These are phyloP conservation scores for Drosophila suzukii DNA, from an alignment of 1,140 invertebrate species.

Conservation along the genomic window DNA sequence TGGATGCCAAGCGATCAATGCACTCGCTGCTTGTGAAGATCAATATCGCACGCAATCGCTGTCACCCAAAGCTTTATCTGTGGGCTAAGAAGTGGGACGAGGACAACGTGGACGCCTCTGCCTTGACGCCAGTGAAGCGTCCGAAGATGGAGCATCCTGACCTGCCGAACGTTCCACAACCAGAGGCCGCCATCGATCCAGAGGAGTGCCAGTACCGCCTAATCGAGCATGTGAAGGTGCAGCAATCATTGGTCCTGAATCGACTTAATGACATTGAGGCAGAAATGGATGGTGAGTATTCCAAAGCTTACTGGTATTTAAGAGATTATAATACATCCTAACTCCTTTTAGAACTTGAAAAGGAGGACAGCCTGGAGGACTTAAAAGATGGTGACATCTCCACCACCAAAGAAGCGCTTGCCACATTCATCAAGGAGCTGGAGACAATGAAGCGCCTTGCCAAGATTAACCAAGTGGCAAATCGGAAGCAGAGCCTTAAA, in stretches of 20 bases:
- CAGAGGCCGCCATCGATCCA: constrained; percentile 92
- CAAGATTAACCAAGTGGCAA: constrained; percentile 69
- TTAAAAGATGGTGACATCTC: constrained; percentile 60
- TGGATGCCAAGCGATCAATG: constrained; percentile 88
- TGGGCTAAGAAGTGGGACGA: constrained; percentile 93
- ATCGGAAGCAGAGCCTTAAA: constrained; percentile 56
- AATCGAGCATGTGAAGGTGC: constrained; percentile 91
- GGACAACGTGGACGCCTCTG: constrained; percentile 53
- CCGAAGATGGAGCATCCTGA: constrained; percentile 46
- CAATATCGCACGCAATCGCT: constrained; percentile 90
- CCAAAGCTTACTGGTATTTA: background rate
- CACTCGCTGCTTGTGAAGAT: constrained; percentile 91
- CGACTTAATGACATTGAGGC: constrained; percentile 90
- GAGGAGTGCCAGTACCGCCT: constrained; percentile 91
- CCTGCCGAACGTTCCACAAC: constrained; percentile 87
- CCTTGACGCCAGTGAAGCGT: constrained; percentile 54
- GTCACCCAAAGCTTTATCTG: constrained; percentile 93
- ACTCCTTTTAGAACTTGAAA: constrained; percentile 62
- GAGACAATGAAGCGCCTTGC: constrained; percentile 74
- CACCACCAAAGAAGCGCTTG: constrained; percentile 70
- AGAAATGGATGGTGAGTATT: constrained; percentile 89
- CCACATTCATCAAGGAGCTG: constrained; percentile 73
- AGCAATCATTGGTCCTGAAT: constrained; percentile 89
- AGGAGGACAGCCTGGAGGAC: constrained; percentile 64
- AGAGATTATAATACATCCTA: background rate